phyloP scores from a whole-genome alignment of 1,140 invertebrate genomes.

The Gryllus bimaculatus region DNA sequence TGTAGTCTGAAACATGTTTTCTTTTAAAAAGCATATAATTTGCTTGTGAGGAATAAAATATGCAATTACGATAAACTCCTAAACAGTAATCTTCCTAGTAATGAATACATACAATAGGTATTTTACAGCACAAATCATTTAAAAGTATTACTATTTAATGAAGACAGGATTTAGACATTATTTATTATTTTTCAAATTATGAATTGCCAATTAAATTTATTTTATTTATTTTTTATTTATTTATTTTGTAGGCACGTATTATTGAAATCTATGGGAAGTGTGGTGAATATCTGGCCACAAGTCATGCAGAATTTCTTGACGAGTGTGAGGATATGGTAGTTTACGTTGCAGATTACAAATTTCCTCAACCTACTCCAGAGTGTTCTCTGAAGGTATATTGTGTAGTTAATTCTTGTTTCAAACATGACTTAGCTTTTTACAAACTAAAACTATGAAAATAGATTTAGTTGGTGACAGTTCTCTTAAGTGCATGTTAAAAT shows the following conservation, averaged over 20 bases:
- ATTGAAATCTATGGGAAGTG: conserved; percentile 39
- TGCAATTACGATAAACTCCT: too few relatives aligned
- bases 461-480: too few relatives aligned
- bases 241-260: conserved; percentile 21
- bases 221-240: background rate
- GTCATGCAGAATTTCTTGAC: conserved; percentile 35
- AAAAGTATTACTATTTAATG: background rate
- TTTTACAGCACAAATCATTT: background rate
- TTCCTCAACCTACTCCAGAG: conserved; percentile 33
- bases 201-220: background rate
- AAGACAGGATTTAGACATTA: background rate
- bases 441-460: too few relatives aligned
- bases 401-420: too few relatives aligned
- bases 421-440: too few relatives aligned
- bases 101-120: too few relatives aligned
- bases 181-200: background rate
- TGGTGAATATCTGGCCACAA: conserved; percentile 36
- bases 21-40: too few relatives aligned
- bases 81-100: too few relatives aligned
- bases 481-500: too few relatives aligned
- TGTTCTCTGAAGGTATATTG: conserved; percentile 34
- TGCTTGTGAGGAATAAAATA: too few relatives aligned
- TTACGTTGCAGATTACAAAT: conserved; percentile 31
- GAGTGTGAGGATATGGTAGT: conserved; percentile 35
- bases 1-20: too few relatives aligned